These are phyloP conservation scores for Drosophila pallidifrons DNA, from an alignment of 1,140 invertebrate species.

Conservation along the genomic window DNA sequence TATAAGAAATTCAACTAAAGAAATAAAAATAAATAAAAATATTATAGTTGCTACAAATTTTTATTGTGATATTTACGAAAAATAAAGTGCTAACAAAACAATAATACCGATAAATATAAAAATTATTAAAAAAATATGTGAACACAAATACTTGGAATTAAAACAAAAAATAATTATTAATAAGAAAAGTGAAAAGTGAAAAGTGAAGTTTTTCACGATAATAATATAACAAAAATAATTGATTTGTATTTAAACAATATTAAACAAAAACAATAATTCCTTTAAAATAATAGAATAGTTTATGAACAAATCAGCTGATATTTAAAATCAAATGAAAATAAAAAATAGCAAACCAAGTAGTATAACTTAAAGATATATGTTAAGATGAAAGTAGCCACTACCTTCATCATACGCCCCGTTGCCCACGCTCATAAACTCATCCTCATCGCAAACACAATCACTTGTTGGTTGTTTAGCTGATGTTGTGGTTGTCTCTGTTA, in stretches of 20 bases:
- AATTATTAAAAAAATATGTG: too few species aligned
- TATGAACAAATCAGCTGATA: not conserved
- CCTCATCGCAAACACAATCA: slow-evolving; percentile 71
- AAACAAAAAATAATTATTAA: too few species aligned
- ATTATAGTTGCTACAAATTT: too few species aligned
- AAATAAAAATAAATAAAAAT: too few species aligned
- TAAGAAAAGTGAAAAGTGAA: too few species aligned
- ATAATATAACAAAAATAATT: too few species aligned
- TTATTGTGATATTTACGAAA: not conserved
- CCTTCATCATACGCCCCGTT: slow-evolving; percentile 62
- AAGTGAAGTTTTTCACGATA: too few species aligned
- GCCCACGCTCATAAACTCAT: slow-evolving; percentile 65
- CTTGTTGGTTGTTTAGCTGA: slow-evolving; percentile 46
- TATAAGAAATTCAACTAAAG: not conserved
- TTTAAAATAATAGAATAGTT: not conserved
- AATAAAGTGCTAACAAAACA: not conserved
- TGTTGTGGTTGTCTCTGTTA: slow-evolving; percentile 14
- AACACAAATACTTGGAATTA: too few species aligned
- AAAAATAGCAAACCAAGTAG: slow-evolving; percentile 7
- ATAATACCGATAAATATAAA: not conserved
- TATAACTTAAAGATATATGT: slow-evolving; percentile 31
- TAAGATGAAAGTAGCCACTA: slow-evolving; percentile 61
- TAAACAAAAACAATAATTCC: too few species aligned
- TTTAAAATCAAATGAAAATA: slow-evolving; percentile 18
- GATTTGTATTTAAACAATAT: too few species aligned